Base-by-base conservation (phyloP, 2,113 vertebrate genomes). In the Hipposideros armiger region DNA sequence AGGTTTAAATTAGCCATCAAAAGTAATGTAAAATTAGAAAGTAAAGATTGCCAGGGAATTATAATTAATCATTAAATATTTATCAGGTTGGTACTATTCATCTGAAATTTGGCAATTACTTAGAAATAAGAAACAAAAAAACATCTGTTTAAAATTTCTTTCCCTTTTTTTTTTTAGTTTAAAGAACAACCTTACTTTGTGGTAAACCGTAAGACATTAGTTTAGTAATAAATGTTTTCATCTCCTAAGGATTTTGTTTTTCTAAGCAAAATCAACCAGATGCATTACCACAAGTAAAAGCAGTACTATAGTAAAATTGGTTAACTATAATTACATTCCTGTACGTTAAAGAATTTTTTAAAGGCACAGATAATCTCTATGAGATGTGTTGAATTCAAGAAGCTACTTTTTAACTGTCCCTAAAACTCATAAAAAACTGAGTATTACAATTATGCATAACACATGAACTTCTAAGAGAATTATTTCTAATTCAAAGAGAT, bases 1-100 rank as follows among this genome's bases (percentile, higher is more conserved):
- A 82, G 16, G 14, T 78, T 89, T 90, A 87, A 78, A 15, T n/a
- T 54, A 92, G 7, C 14, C 70, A 36, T 77, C 9, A 11, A 94
- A 92, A 78, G 32, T 85, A 78, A 85, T 60, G 9, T 32, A 73
- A 92, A 70, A 36, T 74, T 72, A 77, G 42, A 83, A 92, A 76
- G 54, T 30, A 62, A 87, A 91, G 90, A 11, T 45, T 82, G 83
- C 28, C 40, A 58, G 28, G 42, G 26, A 87, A 69, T 64, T 86
- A 52, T 4, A 87, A 87, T 92, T 62, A 70, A 64, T 66, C 11
- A 15, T 16, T 26, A 72, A 82, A 32, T 87, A 45, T 60, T 95
- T 97, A 50, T 54, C 26, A 93, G 42, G n/a, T 81, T 90, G 28
- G 17, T 87, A 40, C 16, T 54, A 54, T 42, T 52, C 3, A 73